These are phyloP conservation scores for Protobothrops mucrosquamatus DNA, from an alignment of 2,113 vertebrate species.

Conservation along the genomic window DNA sequence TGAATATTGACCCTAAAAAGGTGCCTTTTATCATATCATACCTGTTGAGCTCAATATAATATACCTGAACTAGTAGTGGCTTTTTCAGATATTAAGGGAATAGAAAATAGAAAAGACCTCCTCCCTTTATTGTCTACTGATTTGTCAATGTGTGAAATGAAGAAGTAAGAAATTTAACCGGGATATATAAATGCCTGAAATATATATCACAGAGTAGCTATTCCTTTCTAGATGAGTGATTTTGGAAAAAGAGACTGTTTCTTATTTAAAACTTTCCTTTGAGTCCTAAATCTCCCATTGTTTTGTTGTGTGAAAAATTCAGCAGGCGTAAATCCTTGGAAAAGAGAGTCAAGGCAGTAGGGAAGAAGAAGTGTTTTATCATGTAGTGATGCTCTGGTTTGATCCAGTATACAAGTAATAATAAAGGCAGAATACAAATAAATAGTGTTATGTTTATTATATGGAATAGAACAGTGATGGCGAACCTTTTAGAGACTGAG, in stretches of 20 bases:
- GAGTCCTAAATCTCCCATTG: neutral
- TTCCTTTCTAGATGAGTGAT: neutral
- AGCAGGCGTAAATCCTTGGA: neutral
- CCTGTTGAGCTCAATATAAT: neutral
- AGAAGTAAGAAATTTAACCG: neutral
- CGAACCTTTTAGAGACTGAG: too few relatives aligned
- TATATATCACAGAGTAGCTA: neutral
- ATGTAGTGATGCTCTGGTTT: neutral
- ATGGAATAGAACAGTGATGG: neutral
- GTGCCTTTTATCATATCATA: neutral
- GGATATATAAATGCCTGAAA: neutral
- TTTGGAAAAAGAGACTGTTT: neutral
- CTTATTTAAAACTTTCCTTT: neutral
- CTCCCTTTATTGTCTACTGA: neutral
- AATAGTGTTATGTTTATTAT: neutral
- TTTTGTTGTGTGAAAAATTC: neutral
- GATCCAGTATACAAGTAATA: neutral
- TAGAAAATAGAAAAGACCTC: neutral
- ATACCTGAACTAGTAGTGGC: neutral
- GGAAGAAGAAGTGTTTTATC: neutral
- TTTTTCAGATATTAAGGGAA: neutral
- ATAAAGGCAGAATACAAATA: neutral
- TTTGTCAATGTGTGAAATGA: neutral
- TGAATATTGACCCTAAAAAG: neutral
- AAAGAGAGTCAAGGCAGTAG: neutral